Evolutionary conservation across 1,140 invertebrate genomes (phyloP), one percentile per base, ranked within the genome.

Genomic region (Olivierus martensii): DNA sequence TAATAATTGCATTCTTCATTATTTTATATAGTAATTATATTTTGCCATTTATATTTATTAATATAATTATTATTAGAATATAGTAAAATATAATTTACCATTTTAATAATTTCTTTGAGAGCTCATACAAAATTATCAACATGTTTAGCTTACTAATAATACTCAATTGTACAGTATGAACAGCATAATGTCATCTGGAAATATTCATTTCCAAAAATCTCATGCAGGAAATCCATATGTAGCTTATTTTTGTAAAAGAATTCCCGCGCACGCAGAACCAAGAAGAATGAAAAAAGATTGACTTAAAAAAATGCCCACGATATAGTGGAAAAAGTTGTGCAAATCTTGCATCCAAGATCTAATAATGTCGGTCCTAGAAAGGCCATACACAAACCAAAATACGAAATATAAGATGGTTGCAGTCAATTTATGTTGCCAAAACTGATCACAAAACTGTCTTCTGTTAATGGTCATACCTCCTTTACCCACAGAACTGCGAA

Each of bases 271-370:
- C 34, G 71, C 67, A 7, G 72, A 72, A n/a, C 73, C 72, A 3
- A 75, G 61, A 12, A 73, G 63, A 1, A 71, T 70, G 65, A 72
- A 71, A 15, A 74, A 62, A 28, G 71, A 66, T 58, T 74, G 72
- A 12, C 71, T 68, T 63, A 74, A 63, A 74, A 73, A 58, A 73
- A 74, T 2, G 72, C 68, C 71, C 71, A 73, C 46, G 67, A 69
- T 68, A 74, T 73, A 36, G 70, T 64, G 53, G 65, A 62, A 22
- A 73, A 64, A 48, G 69, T 64, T 1, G 69, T 67, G 2, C 61
- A 64, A 0, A 71, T 73, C 52, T 71, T 69, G 56, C 72, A 75
- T 37, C 70, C 71, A 3, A 74, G 57, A 57, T 74, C 73, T 44
- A 73, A 64, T 1, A 73, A 59, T 0, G 73, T 74, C 10, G 73